A percentile compares a stretch with the other conserved stretches of the same genome.
Conservation (phyloP, 2,888 invertebrate species). For the Stegana nigrithorax region DNA sequence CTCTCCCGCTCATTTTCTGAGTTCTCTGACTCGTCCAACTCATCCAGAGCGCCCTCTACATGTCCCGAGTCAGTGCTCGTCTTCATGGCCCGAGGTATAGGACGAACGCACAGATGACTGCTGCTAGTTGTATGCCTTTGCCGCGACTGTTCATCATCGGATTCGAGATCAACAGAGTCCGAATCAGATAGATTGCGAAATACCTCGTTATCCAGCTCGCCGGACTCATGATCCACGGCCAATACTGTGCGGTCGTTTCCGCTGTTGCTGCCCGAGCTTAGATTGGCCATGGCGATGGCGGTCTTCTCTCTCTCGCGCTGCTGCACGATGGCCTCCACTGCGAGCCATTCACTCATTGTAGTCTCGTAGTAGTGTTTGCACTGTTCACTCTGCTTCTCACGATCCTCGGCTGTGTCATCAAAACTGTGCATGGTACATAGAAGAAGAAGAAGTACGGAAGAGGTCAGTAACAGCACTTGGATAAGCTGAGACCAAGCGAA, state of each 20-base stretch:
- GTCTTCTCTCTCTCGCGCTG: constrained; percentile 86
- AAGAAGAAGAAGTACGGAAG: too few species aligned
- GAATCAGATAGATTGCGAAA: constrained; percentile 72
- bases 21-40: constrained; percentile 54
- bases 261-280: constrained; percentile 80
- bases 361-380: constrained; percentile 85
- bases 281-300: constrained; percentile 85
- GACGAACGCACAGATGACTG: constrained; percentile 51
- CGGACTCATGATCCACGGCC: constrained; percentile 69
- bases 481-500: neutral
- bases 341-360: constrained; percentile 95
- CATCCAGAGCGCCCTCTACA: constrained; percentile 66
- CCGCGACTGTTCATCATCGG: constrained; percentile 53
- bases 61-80: constrained; percentile 68
- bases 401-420: constrained; percentile 77
- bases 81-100: constrained; percentile 65
- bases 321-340: constrained; percentile 91
- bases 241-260: constrained; percentile 70
- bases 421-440: constrained; percentile 70
- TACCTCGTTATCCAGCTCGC: constrained; percentile 72
- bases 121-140: constrained; percentile 22
- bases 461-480: too few species aligned
- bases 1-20: neutral
- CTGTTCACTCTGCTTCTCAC: constrained; percentile 75
- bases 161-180: constrained; percentile 68